Evolutionary conservation across 2,888 invertebrate genomes (phyloP), one percentile per base, ranked within the genome.

Genomic region (Xestobium rufovillosum): DNA sequence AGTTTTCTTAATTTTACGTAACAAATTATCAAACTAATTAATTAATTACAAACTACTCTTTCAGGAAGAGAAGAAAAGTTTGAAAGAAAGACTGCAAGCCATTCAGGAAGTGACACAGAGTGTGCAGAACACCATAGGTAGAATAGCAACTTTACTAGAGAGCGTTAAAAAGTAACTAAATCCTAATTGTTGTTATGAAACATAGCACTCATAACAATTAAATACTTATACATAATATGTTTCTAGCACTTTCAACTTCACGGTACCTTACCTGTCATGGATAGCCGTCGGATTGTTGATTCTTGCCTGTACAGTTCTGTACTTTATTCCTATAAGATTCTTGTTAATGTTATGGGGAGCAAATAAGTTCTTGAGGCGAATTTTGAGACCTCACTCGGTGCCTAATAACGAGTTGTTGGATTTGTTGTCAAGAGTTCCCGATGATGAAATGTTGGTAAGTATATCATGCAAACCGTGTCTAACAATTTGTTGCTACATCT

Each of bases 401-500:
- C 90, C 92, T 6, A 98, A 97, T 68, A 98, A 97, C 69, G 97
- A 97, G 73, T 70, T 97, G 4, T 67, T 97, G 46, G 97, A 98
- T 70, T 81, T 94, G 56, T 68, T 97, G 43, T 94, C 95, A 0
- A 74, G 97, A 49, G 88, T 97, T 34, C 96, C 96, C 17, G 90
- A 92, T 59, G 90, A 96, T 61, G 88, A 88, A 65, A 86, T 84
- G 69, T 70, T 94, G 70, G 91, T 95, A 65, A 80, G 76, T 68
- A 59, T 57, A 43, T 6, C n/a, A 8, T 6, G 23, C n/a, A n/a
- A n/a, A n/a, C n/a, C n/a, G n/a, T n/a, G n/a, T n/a, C n/a, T n/a
- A n/a, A n/a, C n/a, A n/a, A n/a, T n/a, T n/a, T n/a, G n/a, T n/a
- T n/a, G n/a, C n/a, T n/a, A n/a, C n/a, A n/a, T n/a, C n/a, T n/a